phyloP scores from a whole-genome alignment of 2,113 vertebrate species.

The Cariama cristata region DNA sequence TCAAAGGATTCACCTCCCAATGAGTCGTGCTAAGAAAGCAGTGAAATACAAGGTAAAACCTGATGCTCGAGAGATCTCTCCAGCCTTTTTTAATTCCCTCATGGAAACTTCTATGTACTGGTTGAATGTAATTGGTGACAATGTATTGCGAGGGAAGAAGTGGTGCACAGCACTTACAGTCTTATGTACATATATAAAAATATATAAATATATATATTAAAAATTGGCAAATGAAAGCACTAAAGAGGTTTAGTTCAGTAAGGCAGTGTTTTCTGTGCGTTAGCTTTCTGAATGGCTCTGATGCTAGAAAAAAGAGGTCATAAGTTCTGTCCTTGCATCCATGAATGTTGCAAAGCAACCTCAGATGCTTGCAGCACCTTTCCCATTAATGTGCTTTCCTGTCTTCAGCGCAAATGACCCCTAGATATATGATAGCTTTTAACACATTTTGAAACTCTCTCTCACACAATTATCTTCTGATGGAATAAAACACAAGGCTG shows the following conservation, averaged over 20 bases:
- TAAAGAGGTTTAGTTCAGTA: neutral
- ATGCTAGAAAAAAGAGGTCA: neutral
- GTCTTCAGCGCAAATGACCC: neutral
- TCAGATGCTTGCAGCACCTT: neutral
- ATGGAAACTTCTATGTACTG: neutral
- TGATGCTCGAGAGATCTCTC: neutral
- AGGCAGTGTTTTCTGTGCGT: neutral
- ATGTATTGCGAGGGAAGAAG: neutral
- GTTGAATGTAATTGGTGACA: neutral
- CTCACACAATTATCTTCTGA: slow-evolving; percentile 55
- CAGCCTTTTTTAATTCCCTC: neutral
- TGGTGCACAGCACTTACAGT: neutral
- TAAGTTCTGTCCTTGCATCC: neutral
- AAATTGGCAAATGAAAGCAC: neutral
- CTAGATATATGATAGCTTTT: neutral
- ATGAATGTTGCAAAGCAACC: neutral
- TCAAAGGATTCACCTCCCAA: neutral
- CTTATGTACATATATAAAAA: neutral
- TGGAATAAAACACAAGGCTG: neutral
- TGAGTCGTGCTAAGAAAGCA: neutral
- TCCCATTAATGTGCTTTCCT: neutral
- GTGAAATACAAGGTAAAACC: neutral
- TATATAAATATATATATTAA: neutral
- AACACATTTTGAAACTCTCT: neutral
- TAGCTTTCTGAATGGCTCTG: neutral